Evolutionary conservation across 2,797 vertebrate species (phyloP).

Genomic region (Periophthalmus magnuspinnatus): DNA sequence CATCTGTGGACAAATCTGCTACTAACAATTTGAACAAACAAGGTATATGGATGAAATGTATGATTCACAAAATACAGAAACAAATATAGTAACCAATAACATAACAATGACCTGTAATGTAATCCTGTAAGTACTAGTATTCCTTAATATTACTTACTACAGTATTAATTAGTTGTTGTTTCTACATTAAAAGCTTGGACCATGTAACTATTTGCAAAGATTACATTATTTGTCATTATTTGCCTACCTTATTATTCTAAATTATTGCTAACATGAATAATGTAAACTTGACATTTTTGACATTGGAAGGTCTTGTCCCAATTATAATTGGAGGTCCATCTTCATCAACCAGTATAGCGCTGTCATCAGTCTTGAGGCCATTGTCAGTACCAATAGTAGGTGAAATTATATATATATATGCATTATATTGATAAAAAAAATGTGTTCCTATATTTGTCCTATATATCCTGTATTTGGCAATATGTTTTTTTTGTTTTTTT

Average conservation of each 20-base stretch:
- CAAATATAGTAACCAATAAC: neutral
- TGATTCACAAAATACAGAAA: neutral
- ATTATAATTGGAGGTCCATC: slow-evolving; percentile 75
- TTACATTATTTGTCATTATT: neutral
- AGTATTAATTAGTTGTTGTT: neutral
- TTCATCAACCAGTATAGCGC: slow-evolving; percentile 65
- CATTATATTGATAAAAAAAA: neutral
- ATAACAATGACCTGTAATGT: neutral
- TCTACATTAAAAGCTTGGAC: neutral
- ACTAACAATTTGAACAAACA: neutral
- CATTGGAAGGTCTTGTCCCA: slow-evolving; percentile 17
- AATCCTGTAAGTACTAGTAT: neutral
- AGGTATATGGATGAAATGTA: neutral
- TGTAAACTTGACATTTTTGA: neutral
- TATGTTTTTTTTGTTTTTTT: slow-evolving; percentile 1
- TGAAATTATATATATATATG: slow-evolving; percentile 6
- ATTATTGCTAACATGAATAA: neutral
- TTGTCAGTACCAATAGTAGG: slow-evolving; percentile 74
- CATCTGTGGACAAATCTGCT: neutral
- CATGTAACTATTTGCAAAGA: neutral
- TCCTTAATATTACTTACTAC: neutral
- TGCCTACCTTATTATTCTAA: neutral
- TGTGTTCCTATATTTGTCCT: neutral
- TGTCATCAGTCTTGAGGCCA: slow-evolving; percentile 63
- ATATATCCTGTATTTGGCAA: no score